These are phyloP conservation scores for Calliphora vomitoria DNA, from an alignment of 2,888 invertebrate genomes.

Conservation along the genomic window DNA sequence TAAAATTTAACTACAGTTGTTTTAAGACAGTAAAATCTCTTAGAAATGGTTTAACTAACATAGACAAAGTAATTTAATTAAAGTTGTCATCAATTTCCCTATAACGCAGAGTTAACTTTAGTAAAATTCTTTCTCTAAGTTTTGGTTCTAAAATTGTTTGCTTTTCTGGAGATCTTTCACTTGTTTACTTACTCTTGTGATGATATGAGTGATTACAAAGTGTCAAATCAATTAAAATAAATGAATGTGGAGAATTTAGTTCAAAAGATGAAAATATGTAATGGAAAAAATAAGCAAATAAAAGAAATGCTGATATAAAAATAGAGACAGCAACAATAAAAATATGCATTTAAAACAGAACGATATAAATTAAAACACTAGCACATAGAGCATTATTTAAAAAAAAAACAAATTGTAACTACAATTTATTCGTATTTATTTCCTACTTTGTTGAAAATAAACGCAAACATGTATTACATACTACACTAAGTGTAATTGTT, in stretches of 20 bases:
- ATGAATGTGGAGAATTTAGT: constrained; percentile 54
- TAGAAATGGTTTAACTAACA: neutral
- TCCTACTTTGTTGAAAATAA: constrained; percentile 18
- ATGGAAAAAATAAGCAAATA: constrained; percentile 15
- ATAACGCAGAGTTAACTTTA: too few relatives aligned
- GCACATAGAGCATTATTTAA: neutral
- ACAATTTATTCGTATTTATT: neutral
- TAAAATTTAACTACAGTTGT: neutral
- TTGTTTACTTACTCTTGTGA: neutral
- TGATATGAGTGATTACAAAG: constrained; percentile 71
- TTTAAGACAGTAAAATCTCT: neutral
- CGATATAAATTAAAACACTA: neutral
- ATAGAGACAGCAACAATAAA: neutral
- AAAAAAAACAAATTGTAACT: constrained; percentile 17
- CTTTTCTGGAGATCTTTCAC: neutral
- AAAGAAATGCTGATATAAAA: neutral
- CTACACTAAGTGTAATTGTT: neutral
- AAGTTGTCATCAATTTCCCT: too few relatives aligned
- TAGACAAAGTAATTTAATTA: too few relatives aligned
- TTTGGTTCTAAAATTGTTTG: neutral
- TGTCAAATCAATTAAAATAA: constrained; percentile 74
- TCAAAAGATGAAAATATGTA: constrained; percentile 50
- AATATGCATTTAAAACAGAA: neutral
- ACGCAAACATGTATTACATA: neutral
- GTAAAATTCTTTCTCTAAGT: neutral